A percentile compares a stretch with the other conserved stretches of the same genome.
Conservation (phyloP, 2,797 vertebrate species). For the Kryptopterus vitreolus region DNA sequence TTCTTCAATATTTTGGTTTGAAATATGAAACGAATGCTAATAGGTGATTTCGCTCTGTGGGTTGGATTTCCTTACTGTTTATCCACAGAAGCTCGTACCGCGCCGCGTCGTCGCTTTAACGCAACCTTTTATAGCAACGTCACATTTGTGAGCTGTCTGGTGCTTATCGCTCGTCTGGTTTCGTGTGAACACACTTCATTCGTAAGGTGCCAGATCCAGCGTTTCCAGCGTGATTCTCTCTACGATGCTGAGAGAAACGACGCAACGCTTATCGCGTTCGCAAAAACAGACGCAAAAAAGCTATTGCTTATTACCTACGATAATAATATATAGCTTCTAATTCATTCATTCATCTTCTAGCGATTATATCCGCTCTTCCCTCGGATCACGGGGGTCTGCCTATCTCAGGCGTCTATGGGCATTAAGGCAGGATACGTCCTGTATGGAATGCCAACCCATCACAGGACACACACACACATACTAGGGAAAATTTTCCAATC, state of each 20-base stretch:
- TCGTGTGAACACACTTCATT: slow-evolving; percentile 17
- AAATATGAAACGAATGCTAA: background rate
- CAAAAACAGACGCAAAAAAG: background rate
- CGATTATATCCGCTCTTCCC: too few species aligned
- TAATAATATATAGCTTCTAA: background rate
- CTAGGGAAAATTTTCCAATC: too few species aligned
- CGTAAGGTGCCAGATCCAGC: background rate
- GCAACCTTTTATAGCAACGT: background rate
- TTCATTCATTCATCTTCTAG: background rate
- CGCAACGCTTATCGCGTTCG: background rate
- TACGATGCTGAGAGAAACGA: background rate
- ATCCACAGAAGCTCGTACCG: background rate
- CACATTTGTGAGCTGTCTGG: background rate
- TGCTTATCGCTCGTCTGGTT: slow-evolving; percentile 15
- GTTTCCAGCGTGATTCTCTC: slow-evolving; percentile 7
- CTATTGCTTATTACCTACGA: background rate
- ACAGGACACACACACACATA: too few species aligned
- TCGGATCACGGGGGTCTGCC: too few species aligned
- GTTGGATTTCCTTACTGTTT: background rate
- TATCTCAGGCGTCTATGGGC: too few species aligned
- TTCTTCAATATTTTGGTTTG: too few species aligned
- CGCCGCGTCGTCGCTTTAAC: background rate
- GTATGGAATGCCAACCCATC: too few species aligned
- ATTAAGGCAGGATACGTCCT: too few species aligned
- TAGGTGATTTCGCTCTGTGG: background rate